Evolutionary conservation across 2,113 vertebrate genomes (phyloP).

Genomic region (Catharus minimus): DNA sequence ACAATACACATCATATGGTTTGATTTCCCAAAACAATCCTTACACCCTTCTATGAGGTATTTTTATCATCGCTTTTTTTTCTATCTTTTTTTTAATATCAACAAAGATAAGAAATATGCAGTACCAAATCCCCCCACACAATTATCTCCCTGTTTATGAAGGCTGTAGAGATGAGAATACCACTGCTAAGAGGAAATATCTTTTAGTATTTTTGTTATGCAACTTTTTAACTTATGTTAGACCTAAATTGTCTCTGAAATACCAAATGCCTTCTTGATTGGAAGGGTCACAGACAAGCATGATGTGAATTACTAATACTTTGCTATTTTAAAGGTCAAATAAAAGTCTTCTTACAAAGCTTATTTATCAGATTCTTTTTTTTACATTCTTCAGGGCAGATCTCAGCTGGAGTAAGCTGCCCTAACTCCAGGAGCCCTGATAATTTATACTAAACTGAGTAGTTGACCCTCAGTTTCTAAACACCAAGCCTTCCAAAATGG

Average conservation of each 20-base stretch:
- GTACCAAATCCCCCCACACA: not conserved
- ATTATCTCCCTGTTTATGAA: not conserved
- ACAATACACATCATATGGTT: not conserved
- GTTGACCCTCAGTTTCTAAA: not conserved
- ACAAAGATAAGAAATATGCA: not conserved
- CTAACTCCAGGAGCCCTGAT: not conserved
- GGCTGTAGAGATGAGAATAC: not conserved
- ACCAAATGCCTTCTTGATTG: not conserved
- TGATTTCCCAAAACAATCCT: not conserved
- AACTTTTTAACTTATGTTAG: not conserved
- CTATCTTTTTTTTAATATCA: not conserved
- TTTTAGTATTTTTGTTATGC: not conserved
- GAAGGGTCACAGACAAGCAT: not conserved
- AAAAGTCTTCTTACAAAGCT: not conserved
- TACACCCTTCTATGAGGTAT: not conserved
- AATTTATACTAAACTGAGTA: not conserved
- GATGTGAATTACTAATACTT: slow-evolving; percentile 8
- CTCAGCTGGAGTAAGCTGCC: not conserved
- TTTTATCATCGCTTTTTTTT: not conserved
- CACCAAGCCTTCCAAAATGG: not conserved
- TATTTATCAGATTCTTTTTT: not conserved
- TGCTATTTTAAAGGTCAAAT: slow-evolving; percentile 15
- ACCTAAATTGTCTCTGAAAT: not conserved
- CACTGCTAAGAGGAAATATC: not conserved
- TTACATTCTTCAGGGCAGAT: not conserved